Base-by-base conservation (phyloP, 2,797 vertebrate genomes). In the Miichthys miiuy region DNA sequence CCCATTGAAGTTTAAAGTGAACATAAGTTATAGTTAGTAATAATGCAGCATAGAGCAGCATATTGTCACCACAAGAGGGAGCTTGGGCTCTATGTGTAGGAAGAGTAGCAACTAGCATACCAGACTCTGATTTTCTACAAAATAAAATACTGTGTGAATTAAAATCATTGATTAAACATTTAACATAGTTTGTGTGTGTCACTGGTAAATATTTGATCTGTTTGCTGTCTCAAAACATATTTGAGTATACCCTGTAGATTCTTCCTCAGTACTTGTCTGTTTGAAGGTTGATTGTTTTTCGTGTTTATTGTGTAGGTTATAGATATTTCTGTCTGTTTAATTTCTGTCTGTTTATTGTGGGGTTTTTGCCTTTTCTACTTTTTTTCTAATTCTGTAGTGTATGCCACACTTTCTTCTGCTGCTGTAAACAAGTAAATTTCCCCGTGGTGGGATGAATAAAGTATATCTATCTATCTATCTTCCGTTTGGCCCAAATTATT, bases 21-120 rank as follows among this genome's bases (percentile, higher is more conserved):
- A 50, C 14, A 17, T 52, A 17, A 21, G 17, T 44, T 20, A 63
- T 17, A 17, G 17, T 44, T 20, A 63, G 2, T 48, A 54, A 68
- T 3, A 30, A 18, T 42, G 11, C 2, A n/a, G n/a, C n/a, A n/a
- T n/a, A n/a, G 48, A 11, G n/a, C 14, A 58, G 16, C 7, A 69
- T 21, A 18, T 50, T 23, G 6, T 54, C 54, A 72, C 82, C 87
- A 91, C 85, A 72, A 87, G 91, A 79, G 70, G 90, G 86, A 47
- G 75, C 81, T 75, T 42, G 17, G 3, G 47, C 21, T 79, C 64
- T 20, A 7, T 57, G 30, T 60, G 17, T 6, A 23, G 5, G 11
- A 46, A 41, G 30, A 13, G 5, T 13, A 54, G 21, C 20, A 46
- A 52, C 12, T 12, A 17, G 20, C 69, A 8, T 9, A 21, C 41